Evolutionary conservation across 2,113 vertebrate genomes (phyloP).

Genomic region (Xenopus laevis): DNA sequence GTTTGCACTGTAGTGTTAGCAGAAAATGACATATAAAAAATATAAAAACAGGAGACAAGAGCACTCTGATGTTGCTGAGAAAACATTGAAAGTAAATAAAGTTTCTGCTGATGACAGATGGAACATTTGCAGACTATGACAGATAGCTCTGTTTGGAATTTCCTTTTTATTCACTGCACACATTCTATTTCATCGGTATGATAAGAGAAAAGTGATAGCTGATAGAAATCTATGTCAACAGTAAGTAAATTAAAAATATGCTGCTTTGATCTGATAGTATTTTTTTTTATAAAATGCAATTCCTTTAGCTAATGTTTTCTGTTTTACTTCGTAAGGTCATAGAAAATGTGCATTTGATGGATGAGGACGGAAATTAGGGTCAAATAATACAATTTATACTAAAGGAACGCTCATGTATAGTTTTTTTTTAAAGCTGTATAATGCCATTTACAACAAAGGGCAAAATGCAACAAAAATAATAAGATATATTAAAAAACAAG

Average conservation of each 20-base stretch:
- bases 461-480: too few species aligned
- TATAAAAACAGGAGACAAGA: conserved; percentile 55
- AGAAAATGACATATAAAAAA: conserved; percentile 31
- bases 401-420: not conserved
- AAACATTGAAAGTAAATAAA: conserved; percentile 70
- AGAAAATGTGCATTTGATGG: conserved; percentile 52
- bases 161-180: conserved; percentile 60
- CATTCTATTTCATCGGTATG: conserved; percentile 69
- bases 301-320: conserved; percentile 70
- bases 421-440: too few species aligned
- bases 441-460: too few species aligned
- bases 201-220: conserved; percentile 73
- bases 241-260: conserved; percentile 77
- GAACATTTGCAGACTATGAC: conserved; percentile 67
- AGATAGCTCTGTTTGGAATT: conserved; percentile 67
- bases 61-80: conserved; percentile 56
- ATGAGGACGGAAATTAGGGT: conserved; percentile 55
- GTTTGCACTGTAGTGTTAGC: not conserved
- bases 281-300: conserved; percentile 67
- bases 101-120: conserved; percentile 75
- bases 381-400: conserved; percentile 37
- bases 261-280: conserved; percentile 66
- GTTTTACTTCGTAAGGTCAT: conserved; percentile 64
- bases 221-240: conserved; percentile 80
- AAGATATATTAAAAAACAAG: too few species aligned